A percentile compares a stretch with the other conserved stretches of the same genome.
Conservation (phyloP, 2,888 invertebrate genomes). For the Dryococelus australis region DNA sequence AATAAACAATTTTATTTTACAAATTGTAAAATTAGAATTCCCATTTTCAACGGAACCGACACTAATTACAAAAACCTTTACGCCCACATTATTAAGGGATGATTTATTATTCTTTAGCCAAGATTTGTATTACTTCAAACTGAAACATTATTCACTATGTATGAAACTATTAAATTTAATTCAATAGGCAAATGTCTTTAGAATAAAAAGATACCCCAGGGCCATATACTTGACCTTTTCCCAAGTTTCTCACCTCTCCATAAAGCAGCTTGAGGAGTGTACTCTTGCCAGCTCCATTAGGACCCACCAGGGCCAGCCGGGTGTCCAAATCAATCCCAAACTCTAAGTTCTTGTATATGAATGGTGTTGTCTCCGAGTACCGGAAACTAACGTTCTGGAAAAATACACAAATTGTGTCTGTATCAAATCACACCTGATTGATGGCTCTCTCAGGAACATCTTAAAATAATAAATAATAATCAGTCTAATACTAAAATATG, state of each 20-base stretch:
- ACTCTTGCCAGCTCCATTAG: conserved; percentile 99
- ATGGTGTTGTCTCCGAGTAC: conserved; percentile 85
- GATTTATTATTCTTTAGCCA: no score
- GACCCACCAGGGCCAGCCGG: conserved; percentile 91
- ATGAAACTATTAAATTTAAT: no score
- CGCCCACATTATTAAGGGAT: no score
- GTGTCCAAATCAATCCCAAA: conserved; percentile 99
- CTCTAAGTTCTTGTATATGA: conserved; percentile 96
- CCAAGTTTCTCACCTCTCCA: conserved; percentile 74
- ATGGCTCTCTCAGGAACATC: conserved; percentile 33
- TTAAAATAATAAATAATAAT: conserved; percentile 17
- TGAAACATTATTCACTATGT: no score
- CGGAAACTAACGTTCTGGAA: conserved; percentile 91
- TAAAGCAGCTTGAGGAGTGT: conserved; percentile 95
- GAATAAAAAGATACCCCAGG: no score
- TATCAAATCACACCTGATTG: conserved; percentile 30
- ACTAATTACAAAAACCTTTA: no score
- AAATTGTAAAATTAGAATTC: no score
- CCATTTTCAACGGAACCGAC: no score
- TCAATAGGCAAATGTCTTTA: no score
- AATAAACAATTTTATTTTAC: no score
- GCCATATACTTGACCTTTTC: no score
- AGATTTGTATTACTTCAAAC: no score
- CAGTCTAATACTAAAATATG: conserved; percentile 20
- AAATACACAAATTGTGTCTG: conserved; percentile 39